phyloP scores from a whole-genome alignment of 1,140 invertebrate species.

The Cotesia chilonis region DNA sequence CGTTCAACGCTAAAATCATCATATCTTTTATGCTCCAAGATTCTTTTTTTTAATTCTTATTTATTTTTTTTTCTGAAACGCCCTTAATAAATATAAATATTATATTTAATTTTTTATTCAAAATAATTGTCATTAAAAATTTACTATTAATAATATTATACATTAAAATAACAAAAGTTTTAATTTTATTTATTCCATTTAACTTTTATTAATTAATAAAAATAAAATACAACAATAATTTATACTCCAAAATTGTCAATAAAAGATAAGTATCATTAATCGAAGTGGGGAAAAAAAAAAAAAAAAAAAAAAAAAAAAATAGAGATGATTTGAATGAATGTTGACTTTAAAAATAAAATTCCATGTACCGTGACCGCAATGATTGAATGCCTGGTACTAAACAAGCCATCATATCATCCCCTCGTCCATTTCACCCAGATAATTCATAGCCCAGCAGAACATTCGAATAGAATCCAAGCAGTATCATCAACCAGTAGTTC shows the following conservation, averaged over 20 bases:
- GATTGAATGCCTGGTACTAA: slow-evolving; percentile 45
- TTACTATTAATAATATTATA: too few species aligned
- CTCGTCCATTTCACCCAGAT: slow-evolving; percentile 1
- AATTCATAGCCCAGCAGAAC: not conserved
- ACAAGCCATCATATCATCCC: slow-evolving; percentile 6
- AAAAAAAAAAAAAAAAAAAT: not conserved
- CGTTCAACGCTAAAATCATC: slow-evolving; percentile 22
- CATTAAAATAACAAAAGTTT: too few species aligned
- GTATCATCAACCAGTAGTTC: not conserved
- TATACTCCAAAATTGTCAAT: too few species aligned
- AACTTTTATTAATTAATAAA: too few species aligned
- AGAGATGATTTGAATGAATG: not conserved
- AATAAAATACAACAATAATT: too few species aligned
- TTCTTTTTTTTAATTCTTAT: too few species aligned
- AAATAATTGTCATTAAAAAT: too few species aligned
- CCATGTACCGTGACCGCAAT: slow-evolving; percentile 29
- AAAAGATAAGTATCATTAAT: not conserved
- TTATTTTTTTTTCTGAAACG: too few species aligned
- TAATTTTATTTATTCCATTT: too few species aligned
- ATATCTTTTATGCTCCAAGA: too few species aligned
- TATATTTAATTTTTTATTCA: too few species aligned
- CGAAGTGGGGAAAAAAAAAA: not conserved
- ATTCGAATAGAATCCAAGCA: not conserved
- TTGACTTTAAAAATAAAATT: slow-evolving; percentile 1
- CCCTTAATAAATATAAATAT: not conserved